Conservation (phyloP, 2,888 invertebrate genomes). For the Drosophila peninsularis region DNA sequence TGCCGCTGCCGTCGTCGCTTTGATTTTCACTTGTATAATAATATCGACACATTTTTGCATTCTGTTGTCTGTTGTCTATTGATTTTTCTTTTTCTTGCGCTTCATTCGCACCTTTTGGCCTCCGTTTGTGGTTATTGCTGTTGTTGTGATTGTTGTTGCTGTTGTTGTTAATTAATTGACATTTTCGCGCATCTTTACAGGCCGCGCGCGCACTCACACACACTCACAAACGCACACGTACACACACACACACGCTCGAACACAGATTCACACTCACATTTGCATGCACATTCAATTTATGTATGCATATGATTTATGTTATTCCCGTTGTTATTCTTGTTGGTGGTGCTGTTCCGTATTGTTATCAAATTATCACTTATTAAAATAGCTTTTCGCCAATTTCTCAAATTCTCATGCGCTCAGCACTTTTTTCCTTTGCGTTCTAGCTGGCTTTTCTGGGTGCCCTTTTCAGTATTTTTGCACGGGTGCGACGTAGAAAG, state of each 20-base stretch:
- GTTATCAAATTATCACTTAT: constrained; percentile 70
- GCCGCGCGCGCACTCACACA: constrained; percentile 29
- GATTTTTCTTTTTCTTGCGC: constrained; percentile 79
- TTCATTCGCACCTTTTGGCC: constrained; percentile 77
- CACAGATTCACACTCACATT: constrained; percentile 12
- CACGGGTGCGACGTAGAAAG: constrained; percentile 42
- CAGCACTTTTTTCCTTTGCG: constrained; percentile 37
- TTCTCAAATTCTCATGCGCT: constrained; percentile 38
- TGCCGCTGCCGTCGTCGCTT: constrained; percentile 33
- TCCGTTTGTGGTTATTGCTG: constrained; percentile 43
- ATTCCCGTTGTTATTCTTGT: constrained; percentile 10
- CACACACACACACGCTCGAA: constrained; percentile 16
- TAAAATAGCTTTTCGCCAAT: constrained; percentile 37
- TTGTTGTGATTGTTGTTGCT: constrained; percentile 34
- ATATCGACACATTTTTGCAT: constrained; percentile 69
- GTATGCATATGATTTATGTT: constrained; percentile 12
- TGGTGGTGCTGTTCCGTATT: constrained; percentile 46
- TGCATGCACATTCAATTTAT: constrained; percentile 18
- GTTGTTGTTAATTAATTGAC: constrained; percentile 69
- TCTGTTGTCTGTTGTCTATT: constrained; percentile 57
- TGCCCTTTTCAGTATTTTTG: constrained; percentile 44
- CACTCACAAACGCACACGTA: constrained; percentile 8
- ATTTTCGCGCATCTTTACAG: constrained; percentile 65
- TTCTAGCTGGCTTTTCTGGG: constrained; percentile 26
- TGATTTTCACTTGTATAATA: constrained; percentile 38